Percentiles rank a stretch among this genome's conserved stretches.
These are phyloP conservation scores for Nephrotoma flavescens DNA, from an alignment of 2,888 invertebrate genomes.

Conservation along the genomic window DNA sequence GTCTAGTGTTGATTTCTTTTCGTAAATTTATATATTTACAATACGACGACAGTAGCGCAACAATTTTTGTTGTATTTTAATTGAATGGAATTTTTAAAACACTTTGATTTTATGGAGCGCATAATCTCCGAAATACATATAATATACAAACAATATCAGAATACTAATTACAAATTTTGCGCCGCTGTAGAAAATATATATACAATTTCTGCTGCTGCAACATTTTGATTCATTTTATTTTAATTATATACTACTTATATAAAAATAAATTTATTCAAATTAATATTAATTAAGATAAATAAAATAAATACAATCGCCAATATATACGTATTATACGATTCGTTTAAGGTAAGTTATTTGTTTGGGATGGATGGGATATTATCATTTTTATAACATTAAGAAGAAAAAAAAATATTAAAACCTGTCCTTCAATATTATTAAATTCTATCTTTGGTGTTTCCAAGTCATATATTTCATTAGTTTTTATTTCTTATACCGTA, in stretches of 20 bases:
- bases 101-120: not conserved
- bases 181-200: not conserved
- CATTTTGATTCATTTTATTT: not conserved
- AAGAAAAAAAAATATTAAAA: not conserved
- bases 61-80: not conserved
- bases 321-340: not conserved
- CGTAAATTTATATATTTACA: not conserved
- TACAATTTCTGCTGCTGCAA: not conserved
- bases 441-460: not conserved
- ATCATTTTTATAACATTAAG: not conserved
- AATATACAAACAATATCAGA: not conserved
- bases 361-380: not conserved
- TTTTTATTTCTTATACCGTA: not conserved
- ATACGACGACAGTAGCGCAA: not conserved
- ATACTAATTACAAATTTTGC: not conserved
- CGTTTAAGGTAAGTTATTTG: not conserved
- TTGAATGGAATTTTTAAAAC: not conserved
- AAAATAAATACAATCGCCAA: not conserved
- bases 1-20: not conserved
- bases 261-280: not conserved
- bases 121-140: not conserved
- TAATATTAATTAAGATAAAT: not conserved
- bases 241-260: not conserved
- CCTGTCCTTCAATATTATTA: not conserved
- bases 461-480: not conserved